phyloP scores from a whole-genome alignment of 1,140 invertebrate species.

The Hesperophylax magnus region DNA sequence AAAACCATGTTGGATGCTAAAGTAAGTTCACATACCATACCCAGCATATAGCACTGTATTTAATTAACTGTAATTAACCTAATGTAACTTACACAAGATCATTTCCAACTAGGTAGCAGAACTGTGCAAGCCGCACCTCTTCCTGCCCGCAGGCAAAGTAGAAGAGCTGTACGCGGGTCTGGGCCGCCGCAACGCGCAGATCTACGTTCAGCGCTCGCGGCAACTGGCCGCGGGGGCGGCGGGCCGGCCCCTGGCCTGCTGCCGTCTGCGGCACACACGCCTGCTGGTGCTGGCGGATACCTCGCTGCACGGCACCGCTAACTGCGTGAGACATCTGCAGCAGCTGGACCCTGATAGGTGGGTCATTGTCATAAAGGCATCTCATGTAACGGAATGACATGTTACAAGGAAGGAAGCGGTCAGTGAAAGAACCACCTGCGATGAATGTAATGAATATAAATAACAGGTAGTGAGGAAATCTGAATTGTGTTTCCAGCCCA shows the following conservation, averaged over 20 bases:
- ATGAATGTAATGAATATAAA: too few relatives aligned
- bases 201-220: conserved; percentile 88
- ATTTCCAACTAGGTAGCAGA: conserved; percentile 70
- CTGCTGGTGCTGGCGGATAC: conserved; percentile 91
- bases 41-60: too few relatives aligned
- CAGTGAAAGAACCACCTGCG: too few relatives aligned
- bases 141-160: conserved; percentile 88
- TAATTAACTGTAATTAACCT: too few relatives aligned
- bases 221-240: conserved; percentile 76
- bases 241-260: conserved; percentile 60
- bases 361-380: not conserved
- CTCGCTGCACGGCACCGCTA: conserved; percentile 86
- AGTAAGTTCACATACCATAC: conserved; percentile 74
- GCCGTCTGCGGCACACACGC: conserved; percentile 74
- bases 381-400: too few relatives aligned
- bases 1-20: conserved; percentile 91
- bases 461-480: too few relatives aligned
- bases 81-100: not conserved
- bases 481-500: conserved; percentile 70
- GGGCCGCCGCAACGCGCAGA: conserved; percentile 92
- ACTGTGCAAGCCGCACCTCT: conserved; percentile 83
- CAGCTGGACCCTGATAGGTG: conserved; percentile 85
- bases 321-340: conserved; percentile 80
- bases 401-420: too few relatives aligned
- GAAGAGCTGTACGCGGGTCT: conserved; percentile 91